Conservation (phyloP, 1,140 invertebrate species). For the Hylaeus volcanicus region DNA sequence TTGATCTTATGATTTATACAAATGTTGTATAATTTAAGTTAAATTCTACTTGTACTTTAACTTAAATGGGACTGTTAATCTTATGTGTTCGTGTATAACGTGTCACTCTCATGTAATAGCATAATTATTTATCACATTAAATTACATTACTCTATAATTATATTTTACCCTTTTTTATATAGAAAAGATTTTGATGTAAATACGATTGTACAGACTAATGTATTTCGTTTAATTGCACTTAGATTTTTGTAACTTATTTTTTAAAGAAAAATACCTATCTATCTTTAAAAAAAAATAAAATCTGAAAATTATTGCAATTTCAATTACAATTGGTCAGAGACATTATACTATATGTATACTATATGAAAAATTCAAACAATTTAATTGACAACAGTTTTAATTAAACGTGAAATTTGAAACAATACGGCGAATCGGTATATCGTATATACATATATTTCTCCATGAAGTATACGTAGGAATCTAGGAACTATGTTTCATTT, state of each 20-base stretch:
- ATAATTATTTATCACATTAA: not conserved
- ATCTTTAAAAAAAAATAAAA: too few species aligned
- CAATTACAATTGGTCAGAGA: not conserved
- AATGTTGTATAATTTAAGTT: too few species aligned
- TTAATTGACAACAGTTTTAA: not conserved
- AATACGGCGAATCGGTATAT: not conserved
- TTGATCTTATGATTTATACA: too few species aligned
- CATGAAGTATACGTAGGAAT: not conserved
- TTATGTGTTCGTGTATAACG: too few species aligned
- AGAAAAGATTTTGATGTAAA: not conserved
- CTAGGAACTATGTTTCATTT: not conserved
- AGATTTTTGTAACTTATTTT: not conserved
- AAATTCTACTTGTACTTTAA: too few species aligned
- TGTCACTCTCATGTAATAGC: too few species aligned
- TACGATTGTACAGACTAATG: not conserved
- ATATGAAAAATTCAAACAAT: not conserved
- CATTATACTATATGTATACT: not conserved
- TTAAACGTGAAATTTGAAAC: not conserved
- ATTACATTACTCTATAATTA: not conserved
- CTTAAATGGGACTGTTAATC: too few species aligned
- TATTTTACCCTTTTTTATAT: not conserved
- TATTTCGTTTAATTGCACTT: conserved; percentile 12
- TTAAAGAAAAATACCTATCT: not conserved
- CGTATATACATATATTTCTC: not conserved
- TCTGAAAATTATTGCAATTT: not conserved